Evolutionary conservation across 2,888 invertebrate genomes (phyloP).

Genomic region (Stegana nigrithorax): DNA sequence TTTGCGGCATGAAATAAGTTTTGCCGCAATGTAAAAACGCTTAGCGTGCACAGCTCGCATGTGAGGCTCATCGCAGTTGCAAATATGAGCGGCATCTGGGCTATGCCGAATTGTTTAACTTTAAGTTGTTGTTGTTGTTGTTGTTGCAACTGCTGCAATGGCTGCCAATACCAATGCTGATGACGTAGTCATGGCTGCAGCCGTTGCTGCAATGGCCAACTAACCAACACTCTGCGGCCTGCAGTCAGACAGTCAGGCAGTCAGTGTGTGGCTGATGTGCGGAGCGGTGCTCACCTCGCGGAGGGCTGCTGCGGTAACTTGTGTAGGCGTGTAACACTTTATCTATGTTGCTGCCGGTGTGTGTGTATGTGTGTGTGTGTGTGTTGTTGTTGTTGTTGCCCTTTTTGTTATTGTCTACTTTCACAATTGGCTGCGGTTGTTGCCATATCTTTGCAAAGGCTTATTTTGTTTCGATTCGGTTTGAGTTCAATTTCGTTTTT

Average conservation of each 20-base stretch:
- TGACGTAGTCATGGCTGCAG: background rate
- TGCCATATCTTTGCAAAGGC: background rate
- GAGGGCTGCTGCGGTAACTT: too few species aligned
- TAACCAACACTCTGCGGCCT: background rate
- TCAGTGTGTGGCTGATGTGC: background rate
- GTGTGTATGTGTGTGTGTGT: slow-evolving; percentile 15
- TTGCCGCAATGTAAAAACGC: slow-evolving; percentile 16
- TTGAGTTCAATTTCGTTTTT: background rate
- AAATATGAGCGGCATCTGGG: slow-evolving; percentile 5
- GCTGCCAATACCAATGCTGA: background rate
- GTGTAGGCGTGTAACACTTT: too few species aligned
- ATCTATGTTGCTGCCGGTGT: too few species aligned
- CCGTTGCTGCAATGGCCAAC: background rate
- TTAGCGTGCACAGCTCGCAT: background rate
- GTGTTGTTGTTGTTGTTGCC: too few species aligned
- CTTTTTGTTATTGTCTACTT: slow-evolving; percentile 15
- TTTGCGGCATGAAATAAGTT: slow-evolving; percentile 36
- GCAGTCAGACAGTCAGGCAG: background rate
- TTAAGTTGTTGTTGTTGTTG: background rate
- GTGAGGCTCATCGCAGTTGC: background rate
- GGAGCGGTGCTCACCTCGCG: too few species aligned
- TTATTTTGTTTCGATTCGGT: background rate
- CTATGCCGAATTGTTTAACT: background rate
- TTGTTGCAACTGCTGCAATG: background rate
- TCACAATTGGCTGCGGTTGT: background rate